phyloP scores from a whole-genome alignment of 2,797 vertebrate species.

The Pangasius mekongensis region DNA sequence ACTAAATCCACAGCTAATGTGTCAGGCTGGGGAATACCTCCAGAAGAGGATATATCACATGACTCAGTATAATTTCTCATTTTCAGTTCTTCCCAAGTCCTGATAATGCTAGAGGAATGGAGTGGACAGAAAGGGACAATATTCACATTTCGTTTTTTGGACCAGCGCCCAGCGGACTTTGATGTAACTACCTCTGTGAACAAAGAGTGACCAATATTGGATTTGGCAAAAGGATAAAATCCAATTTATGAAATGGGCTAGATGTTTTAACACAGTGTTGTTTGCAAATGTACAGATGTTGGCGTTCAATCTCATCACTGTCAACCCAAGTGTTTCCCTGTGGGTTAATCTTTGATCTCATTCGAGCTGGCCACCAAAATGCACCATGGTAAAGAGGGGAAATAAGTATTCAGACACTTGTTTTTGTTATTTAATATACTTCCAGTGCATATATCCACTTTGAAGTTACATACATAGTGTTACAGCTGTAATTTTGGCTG shows the following conservation, averaged over 20 bases:
- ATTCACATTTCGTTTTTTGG: conserved; percentile 41
- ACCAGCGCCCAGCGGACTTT: conserved; percentile 35
- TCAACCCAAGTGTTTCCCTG: neutral
- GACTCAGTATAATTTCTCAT: conserved; percentile 32
- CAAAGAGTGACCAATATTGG: conserved; percentile 46
- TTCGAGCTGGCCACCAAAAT: neutral
- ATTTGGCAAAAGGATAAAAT: conserved; percentile 45
- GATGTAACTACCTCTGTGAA: conserved; percentile 35
- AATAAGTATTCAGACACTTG: neutral
- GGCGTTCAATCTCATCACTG: conserved; percentile 4
- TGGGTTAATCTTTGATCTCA: neutral
- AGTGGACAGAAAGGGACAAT: conserved; percentile 32
- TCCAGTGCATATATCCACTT: neutral
- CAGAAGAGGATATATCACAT: conserved; percentile 1
- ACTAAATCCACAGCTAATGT: conserved; percentile 3
- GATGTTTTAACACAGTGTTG: conserved; percentile 40
- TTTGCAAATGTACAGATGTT: conserved; percentile 51
- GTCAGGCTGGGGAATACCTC: neutral
- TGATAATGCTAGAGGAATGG: conserved; percentile 11
- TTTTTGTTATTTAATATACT: neutral
- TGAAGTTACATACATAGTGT: neutral
- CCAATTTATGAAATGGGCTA: conserved; percentile 41
- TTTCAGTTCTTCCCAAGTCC: conserved; percentile 29
- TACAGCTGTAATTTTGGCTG: neutral
- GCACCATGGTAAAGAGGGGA: neutral